Conservation (phyloP, 30 jellyfish, hydroid and myxozoan species). For the Aurelia aurita region DNA sequence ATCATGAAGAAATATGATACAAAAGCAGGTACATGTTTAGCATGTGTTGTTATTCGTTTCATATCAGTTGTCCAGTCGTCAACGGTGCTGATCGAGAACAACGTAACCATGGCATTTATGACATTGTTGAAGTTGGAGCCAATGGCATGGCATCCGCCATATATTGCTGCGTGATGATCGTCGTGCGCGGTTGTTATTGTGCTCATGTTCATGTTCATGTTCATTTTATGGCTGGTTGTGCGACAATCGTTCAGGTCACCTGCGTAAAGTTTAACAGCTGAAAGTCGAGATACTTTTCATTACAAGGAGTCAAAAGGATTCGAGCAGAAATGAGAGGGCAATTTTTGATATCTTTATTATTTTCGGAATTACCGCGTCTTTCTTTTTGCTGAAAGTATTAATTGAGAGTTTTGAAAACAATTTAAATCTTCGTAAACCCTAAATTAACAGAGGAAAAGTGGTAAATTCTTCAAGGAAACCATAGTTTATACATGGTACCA, state of each 20-base stretch:
- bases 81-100: constrained; percentile 78
- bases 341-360: too few relatives aligned
- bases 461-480: too few relatives aligned
- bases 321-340: too few relatives aligned
- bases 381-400: too few relatives aligned
- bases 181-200: not conserved
- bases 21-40: not conserved
- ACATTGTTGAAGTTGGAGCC: constrained; percentile 59
- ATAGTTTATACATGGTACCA: too few relatives aligned
- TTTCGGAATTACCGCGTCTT: too few relatives aligned
- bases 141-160: constrained; percentile 3
- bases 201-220: too few relatives aligned
- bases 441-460: too few relatives aligned
- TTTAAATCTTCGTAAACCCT: too few relatives aligned
- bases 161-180: not conserved
- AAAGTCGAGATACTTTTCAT: not conserved
- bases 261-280: constrained; percentile 66
- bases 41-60: constrained; percentile 12
- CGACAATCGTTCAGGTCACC: constrained; percentile 59
- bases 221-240: not conserved
- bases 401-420: too few relatives aligned
- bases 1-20: constrained; percentile 36
- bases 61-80: constrained; percentile 79
- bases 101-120: constrained; percentile 57
- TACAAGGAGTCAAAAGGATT: too few relatives aligned